phyloP scores from a whole-genome alignment of 1,140 invertebrate species.

The Xylocopa sonorina region DNA sequence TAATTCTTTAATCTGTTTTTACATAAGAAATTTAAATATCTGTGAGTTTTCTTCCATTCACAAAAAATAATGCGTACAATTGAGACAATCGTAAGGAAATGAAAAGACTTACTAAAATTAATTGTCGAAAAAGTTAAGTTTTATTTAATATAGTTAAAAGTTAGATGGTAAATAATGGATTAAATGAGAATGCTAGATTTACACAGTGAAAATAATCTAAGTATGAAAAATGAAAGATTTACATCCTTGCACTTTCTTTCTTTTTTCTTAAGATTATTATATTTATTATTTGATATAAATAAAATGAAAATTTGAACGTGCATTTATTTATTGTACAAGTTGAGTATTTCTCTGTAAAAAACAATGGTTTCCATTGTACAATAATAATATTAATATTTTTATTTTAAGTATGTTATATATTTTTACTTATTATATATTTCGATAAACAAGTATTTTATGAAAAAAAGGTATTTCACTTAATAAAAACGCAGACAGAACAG shows the following conservation, averaged over 20 bases:
- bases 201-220: neutral
- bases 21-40: too few relatives aligned
- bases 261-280: neutral
- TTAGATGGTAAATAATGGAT: neutral
- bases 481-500: too few relatives aligned
- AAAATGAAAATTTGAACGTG: neutral
- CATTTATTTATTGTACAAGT: too few relatives aligned
- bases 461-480: neutral
- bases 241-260: neutral
- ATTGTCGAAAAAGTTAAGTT: too few relatives aligned
- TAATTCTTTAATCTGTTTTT: too few relatives aligned
- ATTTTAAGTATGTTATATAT: neutral
- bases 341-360: too few relatives aligned
- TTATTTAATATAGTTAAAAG: neutral
- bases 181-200: too few relatives aligned
- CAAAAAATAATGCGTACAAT: too few relatives aligned
- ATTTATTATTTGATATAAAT: constrained; percentile 8
- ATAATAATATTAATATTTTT: neutral
- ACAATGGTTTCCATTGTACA: too few relatives aligned
- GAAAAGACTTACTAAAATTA: too few relatives aligned
- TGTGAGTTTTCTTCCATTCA: too few relatives aligned
- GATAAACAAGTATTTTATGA: neutral
- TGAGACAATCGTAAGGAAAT: too few relatives aligned
- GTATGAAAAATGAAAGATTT: neutral
- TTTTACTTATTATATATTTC: neutral